phyloP scores from a whole-genome alignment of 1,140 invertebrate genomes.

The Theocolax elegans region DNA sequence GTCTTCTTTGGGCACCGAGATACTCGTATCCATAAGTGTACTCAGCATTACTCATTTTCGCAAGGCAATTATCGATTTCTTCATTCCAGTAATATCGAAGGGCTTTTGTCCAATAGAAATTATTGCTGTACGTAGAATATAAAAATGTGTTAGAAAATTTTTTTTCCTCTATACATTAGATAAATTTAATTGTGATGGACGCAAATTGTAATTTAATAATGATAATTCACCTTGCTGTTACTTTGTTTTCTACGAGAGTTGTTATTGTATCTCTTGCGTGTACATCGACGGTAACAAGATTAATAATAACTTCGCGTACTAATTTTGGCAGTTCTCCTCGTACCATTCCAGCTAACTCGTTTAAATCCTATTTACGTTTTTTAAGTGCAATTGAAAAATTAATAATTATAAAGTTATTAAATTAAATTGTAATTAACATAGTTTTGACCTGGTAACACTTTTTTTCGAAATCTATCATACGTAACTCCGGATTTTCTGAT shows the following conservation, averaged over 20 bases:
- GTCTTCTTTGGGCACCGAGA: conserved; percentile 83
- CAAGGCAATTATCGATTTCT: conserved; percentile 80
- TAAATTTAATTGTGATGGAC: too few relatives aligned
- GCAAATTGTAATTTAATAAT: too few relatives aligned
- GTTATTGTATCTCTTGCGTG: conserved; percentile 86
- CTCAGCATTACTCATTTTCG: conserved; percentile 80
- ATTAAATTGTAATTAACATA: too few relatives aligned
- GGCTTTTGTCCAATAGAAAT: conserved; percentile 92
- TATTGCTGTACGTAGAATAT: conserved; percentile 63
- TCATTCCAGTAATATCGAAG: conserved; percentile 91
- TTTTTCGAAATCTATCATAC: conserved; percentile 76
- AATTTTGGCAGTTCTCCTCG: conserved; percentile 76
- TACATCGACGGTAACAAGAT: conserved; percentile 88
- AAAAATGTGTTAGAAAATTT: not conserved
- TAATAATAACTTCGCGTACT: conserved; percentile 80
- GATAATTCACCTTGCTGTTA: conserved; percentile 69
- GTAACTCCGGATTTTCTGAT: conserved; percentile 57
- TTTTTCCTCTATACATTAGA: too few relatives aligned
- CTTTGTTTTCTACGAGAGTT: conserved; percentile 76
- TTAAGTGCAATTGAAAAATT: too few relatives aligned
- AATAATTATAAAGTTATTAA: too few relatives aligned
- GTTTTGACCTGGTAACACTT: conserved; percentile 72
- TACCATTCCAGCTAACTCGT: conserved; percentile 81
- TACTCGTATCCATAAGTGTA: conserved; percentile 94
- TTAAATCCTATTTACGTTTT: conserved; percentile 77